These are phyloP conservation scores for Eupithecia centaureata DNA, from an alignment of 2,888 invertebrate species.

Conservation along the genomic window DNA sequence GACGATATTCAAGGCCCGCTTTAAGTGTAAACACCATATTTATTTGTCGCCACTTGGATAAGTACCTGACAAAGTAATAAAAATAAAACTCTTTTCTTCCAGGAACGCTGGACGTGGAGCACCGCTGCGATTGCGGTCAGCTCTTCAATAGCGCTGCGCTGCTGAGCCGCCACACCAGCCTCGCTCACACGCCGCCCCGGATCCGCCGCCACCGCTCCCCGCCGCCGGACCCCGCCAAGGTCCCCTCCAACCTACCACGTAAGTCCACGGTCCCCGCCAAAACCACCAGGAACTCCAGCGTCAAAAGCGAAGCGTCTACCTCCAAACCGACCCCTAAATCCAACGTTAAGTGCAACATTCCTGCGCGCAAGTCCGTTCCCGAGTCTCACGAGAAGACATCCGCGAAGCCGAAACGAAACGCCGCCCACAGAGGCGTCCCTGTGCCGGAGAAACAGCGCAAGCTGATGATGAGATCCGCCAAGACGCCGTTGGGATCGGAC, in stretches of 20 bases:
- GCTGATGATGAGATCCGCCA: constrained; percentile 59
- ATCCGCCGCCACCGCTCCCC: constrained; percentile 68
- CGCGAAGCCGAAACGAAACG: constrained; percentile 50
- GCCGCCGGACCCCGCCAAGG: constrained; percentile 47
- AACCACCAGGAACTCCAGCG: constrained; percentile 52
- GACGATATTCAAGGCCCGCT: too few species aligned
- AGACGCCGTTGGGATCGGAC: constrained; percentile 49
- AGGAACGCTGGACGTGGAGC: constrained; percentile 68
- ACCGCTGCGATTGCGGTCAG: constrained; percentile 81
- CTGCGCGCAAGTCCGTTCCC: constrained; percentile 44
- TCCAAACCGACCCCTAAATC: constrained; percentile 36
- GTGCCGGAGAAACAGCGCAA: constrained; percentile 72
- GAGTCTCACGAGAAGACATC: constrained; percentile 39
- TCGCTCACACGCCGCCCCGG: constrained; percentile 81
- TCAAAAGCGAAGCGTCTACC: constrained; percentile 45
- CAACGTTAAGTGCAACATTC: constrained; percentile 30
- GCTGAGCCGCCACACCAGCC: constrained; percentile 70
- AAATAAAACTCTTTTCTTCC: constrained; percentile 18
- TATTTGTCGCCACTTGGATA: too few species aligned
- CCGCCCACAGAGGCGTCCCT: constrained; percentile 68
- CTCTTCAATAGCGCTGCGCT: constrained; percentile 75
- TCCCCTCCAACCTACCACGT: constrained; percentile 44
- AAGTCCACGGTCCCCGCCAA: constrained; percentile 44
- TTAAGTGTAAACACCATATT: too few species aligned
- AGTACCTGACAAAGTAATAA: too few species aligned